Evolutionary conservation across 2,888 invertebrate species (phyloP), one percentile per base, ranked within the genome.

Genomic region (Andrena trimmerana): DNA sequence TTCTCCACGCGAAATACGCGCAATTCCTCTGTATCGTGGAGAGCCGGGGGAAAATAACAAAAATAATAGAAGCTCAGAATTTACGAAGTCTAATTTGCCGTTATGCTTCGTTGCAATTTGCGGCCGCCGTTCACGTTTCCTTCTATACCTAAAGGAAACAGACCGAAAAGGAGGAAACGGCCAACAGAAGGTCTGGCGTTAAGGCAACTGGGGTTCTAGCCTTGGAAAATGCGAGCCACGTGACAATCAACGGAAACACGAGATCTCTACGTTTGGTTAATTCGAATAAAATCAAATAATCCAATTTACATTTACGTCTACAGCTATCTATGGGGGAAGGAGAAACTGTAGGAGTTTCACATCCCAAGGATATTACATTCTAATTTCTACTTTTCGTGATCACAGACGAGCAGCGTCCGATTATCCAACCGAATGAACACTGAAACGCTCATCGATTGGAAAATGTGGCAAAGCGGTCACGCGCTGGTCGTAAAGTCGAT

Each of bases 81-180:
- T 62, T 66, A 54, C 36, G 66, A 42, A 62, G 66, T 60, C 60
- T 79, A 79, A 79, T 76, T 76, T 76, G 63, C 57, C 20, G 27
- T 65, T 69, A 57, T 24, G 36, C 27, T 52, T 24, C 29, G 10
- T n/a, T 16, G 62, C 60, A 29, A 24, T 72, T 59, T 57, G 24
- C 16, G 42, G 62, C 68, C 24, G 48, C 16, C 10, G 33, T 68
- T 68, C 57, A 54, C 33, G 5, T 33, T 33, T 20, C 31, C 13
- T 59, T 33, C n/a, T 36, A 16, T 31, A 13, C 27, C 10, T 1
- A 7, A 42, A 33, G 31, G 33, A 54, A 20, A 54, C 42, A 42
- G 42, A 42, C 42, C 42, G 42, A 42, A 42, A 10, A 10, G 4
- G 57, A 24, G 27, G 57, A 57, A 57, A 57, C 24, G 57, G 54